Evolutionary conservation across 2,888 invertebrate species (phyloP), one percentile per base, ranked within the genome.

Genomic region (Drosophila koepferae): DNA sequence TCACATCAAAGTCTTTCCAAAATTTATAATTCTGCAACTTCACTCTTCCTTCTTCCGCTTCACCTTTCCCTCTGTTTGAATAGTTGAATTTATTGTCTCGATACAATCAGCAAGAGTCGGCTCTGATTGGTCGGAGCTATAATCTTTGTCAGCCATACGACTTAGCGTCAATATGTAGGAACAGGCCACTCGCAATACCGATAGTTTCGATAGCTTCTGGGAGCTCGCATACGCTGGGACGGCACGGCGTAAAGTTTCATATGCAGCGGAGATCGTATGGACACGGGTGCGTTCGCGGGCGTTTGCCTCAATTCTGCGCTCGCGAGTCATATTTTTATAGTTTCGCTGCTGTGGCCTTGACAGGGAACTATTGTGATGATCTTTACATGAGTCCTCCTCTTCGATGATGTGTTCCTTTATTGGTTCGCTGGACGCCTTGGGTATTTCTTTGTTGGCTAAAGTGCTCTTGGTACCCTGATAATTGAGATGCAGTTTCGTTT

Each of bases 301-400:
- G 91, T 99, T 99, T 0, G 98, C 98, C 92, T 99, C 98, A 90
- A 98, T 97, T 77, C 98, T 94, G 80, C 98, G 94, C 92, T 98
- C 98, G 23, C 98, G 94, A 0, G 97, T 98, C 98, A 98, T 98
- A 92, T 98, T 98, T 91, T 98, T 98, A 93, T 98, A 98, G 92
- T 98, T 98, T 77, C 97, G 94, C 90, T 97, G 97, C 76, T 97
- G 96, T 63, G 95, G 94, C 63, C 93, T 91, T 20, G 90, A 87
- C 12, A 63, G 60, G 31, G 74, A 68, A 41, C 38, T 44, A 53
- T 5, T 63, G 7, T 59, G 58, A 40, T 68, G 68, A 48, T 86
- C 74, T 9, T 56, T 74, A 40, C 51, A 51, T 0, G 46, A 34
- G 10, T 72, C 56, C 58, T 68, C 66, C 16, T 72, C 59, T 54